Evolutionary conservation across 2,113 vertebrate genomes (phyloP), one percentile per base, ranked within the genome.

Genomic region (Otus sunia): DNA sequence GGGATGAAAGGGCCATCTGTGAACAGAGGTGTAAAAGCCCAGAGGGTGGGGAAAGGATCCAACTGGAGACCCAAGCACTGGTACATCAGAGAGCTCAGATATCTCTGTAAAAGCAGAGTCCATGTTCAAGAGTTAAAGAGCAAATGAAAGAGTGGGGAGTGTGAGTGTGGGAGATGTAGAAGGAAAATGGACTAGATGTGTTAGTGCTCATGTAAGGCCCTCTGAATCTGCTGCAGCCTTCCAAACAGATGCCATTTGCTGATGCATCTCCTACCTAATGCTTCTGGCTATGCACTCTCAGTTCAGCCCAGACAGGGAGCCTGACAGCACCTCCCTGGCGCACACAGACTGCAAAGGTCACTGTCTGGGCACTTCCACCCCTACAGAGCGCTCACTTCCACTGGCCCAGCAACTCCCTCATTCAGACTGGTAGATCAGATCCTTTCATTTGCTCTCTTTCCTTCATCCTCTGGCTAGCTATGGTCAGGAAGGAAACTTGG

Each of bases 21-120:
- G 78, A 81, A 36, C 21, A 67, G 36, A 90, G 50, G 39, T 39
- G 39, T 36, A 49, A 64, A 49, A 50, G 36, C 36, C 10, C 39
- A 36, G 39, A 16, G 39, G 13, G 23, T 2, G 16, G 5, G 11
- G 25, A 60, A 23, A 16, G 50, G 62, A 32, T 59, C 39, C 66
- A 68, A 10, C 6, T 17, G 37, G n/a, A 69, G 27, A n/a, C 29
- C 23, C 0, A 0, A 53, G 45, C 1, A 1, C 26, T 47, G 49
- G 45, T 7, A 50, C 13, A 19, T 62, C 50, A 81, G 32, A 45
- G 19, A 29, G 19, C n/a, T 20, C 2, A 2, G 53, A 29, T 32
- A 34, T 15, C 53, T 74, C 11, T 36, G 49, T 45, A 58, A 95
- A 88, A 68, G 45, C 69, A 85, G 43, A 17, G 30, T 20, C 0